Base-by-base conservation (phyloP, 1,140 invertebrate genomes). In the Calosoma granatense region DNA sequence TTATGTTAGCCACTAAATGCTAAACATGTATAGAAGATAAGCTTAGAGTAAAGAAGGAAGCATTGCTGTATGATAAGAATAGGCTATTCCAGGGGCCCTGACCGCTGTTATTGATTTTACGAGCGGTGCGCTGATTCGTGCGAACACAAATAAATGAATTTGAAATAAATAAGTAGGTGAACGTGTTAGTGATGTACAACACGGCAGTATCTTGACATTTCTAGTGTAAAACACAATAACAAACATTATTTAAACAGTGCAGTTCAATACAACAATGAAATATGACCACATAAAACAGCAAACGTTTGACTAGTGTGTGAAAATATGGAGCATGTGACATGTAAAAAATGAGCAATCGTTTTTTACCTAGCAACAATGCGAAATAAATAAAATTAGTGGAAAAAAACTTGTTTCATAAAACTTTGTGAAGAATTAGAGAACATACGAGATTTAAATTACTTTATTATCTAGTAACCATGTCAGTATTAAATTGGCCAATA, bases 161-260 rank as follows among this genome's bases (percentile, higher is more conserved):
- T 47, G 6, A 47, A 47, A 47, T 47, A 47, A 47, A 47, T 47
- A 47, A 47, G 9, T 47, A 47, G 41, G 41, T 47, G 41, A 47
- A 47, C 6, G 6, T 47, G 15, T 9, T 36, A 9, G 26, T 36
- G 26, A n/a, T 36, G 26, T 36, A 36, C 6, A 6, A 36, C n/a
- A 36, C 26, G 26, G 6, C 6, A 9, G 26, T 36, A n/a, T 36
- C 6, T n/a, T 9, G 6, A 36, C 26, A 36, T n/a, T 36, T 36
- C n/a, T 36, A 36, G 26, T n/a, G 26, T 36, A n/a, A 36, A 36
- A 36, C 6, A 36, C 26, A 36, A 9, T 9, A 36, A 36, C 26
- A 36, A 36, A 36, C 6, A 36, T 36, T 9, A 36, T 6, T 36
- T 6, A 36, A 36, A 36, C n/a, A 36, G n/a, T 36, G 26, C n/a